Evolutionary conservation across 2,113 vertebrate species (phyloP).

Genomic region (Labeo rohita): DNA sequence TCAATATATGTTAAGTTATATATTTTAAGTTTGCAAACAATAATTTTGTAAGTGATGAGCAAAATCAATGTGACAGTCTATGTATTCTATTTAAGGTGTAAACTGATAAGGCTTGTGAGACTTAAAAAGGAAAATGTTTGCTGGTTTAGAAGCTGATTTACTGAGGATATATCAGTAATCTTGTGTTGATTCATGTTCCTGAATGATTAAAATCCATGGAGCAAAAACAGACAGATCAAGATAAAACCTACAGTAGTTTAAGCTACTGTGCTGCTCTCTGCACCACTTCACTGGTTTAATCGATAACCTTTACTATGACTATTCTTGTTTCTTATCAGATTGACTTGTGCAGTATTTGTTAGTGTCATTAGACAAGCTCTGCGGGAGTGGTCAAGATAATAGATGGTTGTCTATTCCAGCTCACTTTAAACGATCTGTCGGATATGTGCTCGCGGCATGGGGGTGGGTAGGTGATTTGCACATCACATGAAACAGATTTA

Average conservation of each 20-base stretch:
- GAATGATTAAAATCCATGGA: not conserved
- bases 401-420: conserved; percentile 10
- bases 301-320: not conserved
- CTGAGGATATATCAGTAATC: not conserved
- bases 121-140: not conserved
- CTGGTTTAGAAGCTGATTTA: not conserved
- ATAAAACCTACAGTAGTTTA: not conserved
- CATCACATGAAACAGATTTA: conserved; percentile 44
- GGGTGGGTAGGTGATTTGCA: conserved; percentile 9
- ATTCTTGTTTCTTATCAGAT: conserved; percentile 1
- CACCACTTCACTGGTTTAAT: not conserved
- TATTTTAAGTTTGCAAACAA: too few relatives aligned
- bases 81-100: not conserved
- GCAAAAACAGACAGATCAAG: not conserved
- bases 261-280: not conserved
- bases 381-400: not conserved
- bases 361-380: not conserved
- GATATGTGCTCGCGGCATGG: not conserved
- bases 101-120: not conserved
- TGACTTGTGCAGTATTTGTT: conserved; percentile 1
- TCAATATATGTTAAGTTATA: too few relatives aligned
- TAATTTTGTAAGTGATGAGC: too few relatives aligned
- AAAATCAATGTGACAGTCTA: not conserved
- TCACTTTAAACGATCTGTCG: not conserved
- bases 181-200: not conserved